Base-by-base conservation (phyloP, 2,888 invertebrate species). In the Volucella bombylans region DNA sequence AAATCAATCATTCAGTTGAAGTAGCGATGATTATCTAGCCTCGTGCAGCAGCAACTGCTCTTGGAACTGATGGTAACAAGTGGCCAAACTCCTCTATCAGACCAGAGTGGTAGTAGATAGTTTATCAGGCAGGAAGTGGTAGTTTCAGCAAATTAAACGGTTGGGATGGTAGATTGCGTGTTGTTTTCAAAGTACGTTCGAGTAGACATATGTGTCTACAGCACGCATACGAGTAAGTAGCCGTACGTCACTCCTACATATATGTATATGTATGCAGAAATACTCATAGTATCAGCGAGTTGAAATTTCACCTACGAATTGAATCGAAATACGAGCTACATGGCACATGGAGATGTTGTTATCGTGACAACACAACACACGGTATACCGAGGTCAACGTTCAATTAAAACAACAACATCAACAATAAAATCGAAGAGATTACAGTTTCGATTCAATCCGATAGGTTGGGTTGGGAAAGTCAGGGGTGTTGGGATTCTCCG, bases 1-100 rank as follows among this genome's bases (percentile, higher is more conserved):
- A 50, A 80, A 74, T 80, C 80, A 80, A 80, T 80, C 80, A 80
- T 49, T 80, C 55, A 64, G 38, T 41, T 62, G 54, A 62, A 80
- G 61, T 73, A 47, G 15, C 61, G 72, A 67, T 80, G 61, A 73
- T 62, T 68, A 68, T 80, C 72, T 64, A 31, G 43, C 18, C 39
- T 45, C 18, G 39, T 65, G 55, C 55, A 49, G 47, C 39, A 67
- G 65, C 52, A 52, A 39, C 15, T 65, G 43, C 23, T 38, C 39
- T 23, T 54, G 52, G 52, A 65, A 15, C 15, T 65, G 43, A 23
- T 15, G 41, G 31, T 65, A 74, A 74, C 49, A 65, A 67, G 65
- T 76, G 61, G 52, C 59, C 67, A 15, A 49, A 14, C 39, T 65
- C 64, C 52, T 38, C 8, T 68, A 61, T n/a, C 38, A 10, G 59